phyloP scores from a whole-genome alignment of 2,113 vertebrate genomes.

The Heterochromis multidens region DNA sequence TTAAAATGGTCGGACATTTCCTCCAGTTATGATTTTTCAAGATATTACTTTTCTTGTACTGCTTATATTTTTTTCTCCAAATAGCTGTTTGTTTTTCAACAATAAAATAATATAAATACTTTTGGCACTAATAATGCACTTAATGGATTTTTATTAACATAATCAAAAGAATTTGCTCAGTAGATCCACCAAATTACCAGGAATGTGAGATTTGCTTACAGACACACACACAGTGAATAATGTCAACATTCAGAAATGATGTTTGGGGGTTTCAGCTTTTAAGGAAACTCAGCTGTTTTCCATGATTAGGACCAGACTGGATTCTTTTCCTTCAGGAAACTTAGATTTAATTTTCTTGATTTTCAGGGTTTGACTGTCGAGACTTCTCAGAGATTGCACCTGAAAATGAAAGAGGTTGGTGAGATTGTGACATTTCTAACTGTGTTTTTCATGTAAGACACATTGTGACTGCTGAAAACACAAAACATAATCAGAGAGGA shows the following conservation, averaged over 20 bases:
- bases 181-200: neutral
- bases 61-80: no score
- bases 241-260: neutral
- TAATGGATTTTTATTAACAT: neutral
- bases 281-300: neutral
- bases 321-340: neutral
- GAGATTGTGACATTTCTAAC: neutral
- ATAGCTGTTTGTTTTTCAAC: no score
- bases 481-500: no score
- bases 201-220: neutral
- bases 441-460: neutral
- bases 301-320: neutral
- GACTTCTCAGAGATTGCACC: conserved; percentile 85
- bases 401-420: conserved; percentile 83
- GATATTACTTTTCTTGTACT: no score
- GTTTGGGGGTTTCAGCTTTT: fast-evolving
- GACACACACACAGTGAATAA: neutral
- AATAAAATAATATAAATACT: neutral
- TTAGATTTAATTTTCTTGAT: fast-evolving
- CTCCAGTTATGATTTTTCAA: no score
- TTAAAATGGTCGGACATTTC: no score
- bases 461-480: no score
- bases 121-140: neutral
- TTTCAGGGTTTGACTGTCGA: conserved; percentile 83
- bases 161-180: fast-evolving